Base-by-base conservation (phyloP, 2,888 invertebrate genomes). In the Girardia tigrina region DNA sequence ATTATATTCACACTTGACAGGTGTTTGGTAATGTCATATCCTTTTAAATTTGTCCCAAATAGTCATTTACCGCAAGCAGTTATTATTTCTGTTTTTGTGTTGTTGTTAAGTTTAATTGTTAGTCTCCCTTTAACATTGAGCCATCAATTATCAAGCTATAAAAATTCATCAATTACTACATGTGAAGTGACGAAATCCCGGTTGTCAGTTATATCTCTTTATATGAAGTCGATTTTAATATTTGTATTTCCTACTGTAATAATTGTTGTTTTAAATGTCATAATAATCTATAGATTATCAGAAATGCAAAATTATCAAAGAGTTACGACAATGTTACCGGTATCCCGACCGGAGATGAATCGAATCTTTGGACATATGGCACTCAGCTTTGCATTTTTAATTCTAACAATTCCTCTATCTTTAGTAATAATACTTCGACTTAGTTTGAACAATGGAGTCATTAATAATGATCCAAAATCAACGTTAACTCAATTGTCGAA, bases 341-440 rank as follows among this genome's bases (percentile, higher is more conserved):
- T 56, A n/a, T 56, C 56, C 23, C 56, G 56, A 6, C 56, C 56
- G 2, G 56, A 56, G 23, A 56, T 56, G 56, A 56, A 56, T 56
- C 56, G 56, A n/a, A 56, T 56, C n/a, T 56, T 56, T n/a, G 56
- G 56, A 4, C 56, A 56, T n/a, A 56, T 56, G 56, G 56, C 56
- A n/a, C 23, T 56, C n/a, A 56, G 56, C 23, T 20, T 56, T 56
- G 56, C 56, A 56, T 56, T 56, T 56, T 56, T 56, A 56, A 56
- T 56, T 12, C n/a, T 56, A 56, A 56, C 56, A 56, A 56, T 56
- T 12, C 56, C 56, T 8, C 23, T 56, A 56, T 56, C 56, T 6
- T 56, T 56, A 23, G 56, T 56, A 4, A 56, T 56, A 6, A 4
- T 56, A 20, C n/a, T 56, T 20, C 4, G 56, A 56, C 56, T 56